These are phyloP conservation scores for Shinisaurus crocodilurus DNA, from an alignment of 2,113 vertebrate genomes.

Conservation along the genomic window DNA sequence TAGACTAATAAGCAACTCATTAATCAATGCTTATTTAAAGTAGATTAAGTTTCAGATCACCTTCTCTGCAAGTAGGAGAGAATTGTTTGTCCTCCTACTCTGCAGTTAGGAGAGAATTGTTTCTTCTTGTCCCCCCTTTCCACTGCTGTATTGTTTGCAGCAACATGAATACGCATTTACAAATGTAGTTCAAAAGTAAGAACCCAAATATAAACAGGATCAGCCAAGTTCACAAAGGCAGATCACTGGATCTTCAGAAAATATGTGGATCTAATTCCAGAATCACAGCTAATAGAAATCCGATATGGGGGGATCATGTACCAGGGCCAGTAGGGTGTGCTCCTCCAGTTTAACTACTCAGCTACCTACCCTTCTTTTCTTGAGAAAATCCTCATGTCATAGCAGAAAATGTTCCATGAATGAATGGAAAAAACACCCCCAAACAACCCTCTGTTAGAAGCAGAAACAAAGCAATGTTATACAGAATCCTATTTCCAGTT, in stretches of 20 bases:
- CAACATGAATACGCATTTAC: constrained; percentile 9
- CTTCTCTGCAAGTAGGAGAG: neutral
- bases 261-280: neutral
- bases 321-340: neutral
- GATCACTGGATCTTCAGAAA: neutral
- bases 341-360: neutral
- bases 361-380: neutral
- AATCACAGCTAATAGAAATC: neutral
- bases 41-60: constrained; percentile 32
- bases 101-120: neutral
- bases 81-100: neutral
- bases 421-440: neutral
- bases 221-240: neutral
- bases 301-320: neutral
- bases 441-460: neutral
- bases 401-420: too few species aligned
- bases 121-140: constrained; percentile 1
- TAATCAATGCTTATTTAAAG: constrained; percentile 36
- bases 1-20: constrained; percentile 28
- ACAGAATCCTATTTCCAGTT: neutral
- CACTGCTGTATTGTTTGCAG: constrained; percentile 15
- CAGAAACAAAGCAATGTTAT: neutral
- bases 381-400: neutral
- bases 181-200: constrained; percentile 19
- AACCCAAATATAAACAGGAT: neutral